Evolutionary conservation across 1,140 invertebrate genomes (phyloP).

Genomic region (Euwallacea fornicatus): DNA sequence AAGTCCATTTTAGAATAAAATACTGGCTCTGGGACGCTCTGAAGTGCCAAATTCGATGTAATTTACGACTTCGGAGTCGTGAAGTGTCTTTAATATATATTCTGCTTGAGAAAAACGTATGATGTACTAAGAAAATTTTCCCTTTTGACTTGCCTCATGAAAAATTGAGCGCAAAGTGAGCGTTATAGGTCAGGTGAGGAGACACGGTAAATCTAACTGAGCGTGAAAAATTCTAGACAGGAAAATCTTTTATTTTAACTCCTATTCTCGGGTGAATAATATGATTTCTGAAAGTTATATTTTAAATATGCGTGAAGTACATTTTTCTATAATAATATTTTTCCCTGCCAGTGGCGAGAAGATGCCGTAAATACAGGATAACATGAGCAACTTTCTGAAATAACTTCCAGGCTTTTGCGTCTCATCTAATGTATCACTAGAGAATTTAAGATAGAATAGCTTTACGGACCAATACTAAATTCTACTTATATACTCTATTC

Average conservation of each 20-base stretch:
- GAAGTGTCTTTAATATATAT: conserved; percentile 22
- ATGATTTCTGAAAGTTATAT: too few relatives aligned
- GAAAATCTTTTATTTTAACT: background rate
- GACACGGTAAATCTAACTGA: background rate
- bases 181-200: conserved; percentile 4
- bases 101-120: conserved; percentile 12
- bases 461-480: too few relatives aligned
- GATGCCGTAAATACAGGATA: too few relatives aligned
- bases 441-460: too few relatives aligned
- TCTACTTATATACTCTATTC: too few relatives aligned
- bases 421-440: too few relatives aligned
- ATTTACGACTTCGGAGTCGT: conserved; percentile 27
- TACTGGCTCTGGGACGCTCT: conserved; percentile 22
- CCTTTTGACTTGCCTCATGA: conserved; percentile 7
- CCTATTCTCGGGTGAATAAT: too few relatives aligned
- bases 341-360: too few relatives aligned
- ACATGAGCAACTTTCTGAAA: too few relatives aligned
- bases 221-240: conserved; percentile 1
- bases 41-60: conserved; percentile 24
- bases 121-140: conserved; percentile 15
- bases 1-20: conserved; percentile 32
- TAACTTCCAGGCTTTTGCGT: too few relatives aligned
- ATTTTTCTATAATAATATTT: too few relatives aligned
- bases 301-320: too few relatives aligned
- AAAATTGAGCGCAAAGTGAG: conserved; percentile 7